Percentiles rank a stretch among this genome's conserved stretches.
Evolutionary conservation across 2,113 vertebrate genomes (phyloP).

Genomic region (Carettochelys insculpta): DNA sequence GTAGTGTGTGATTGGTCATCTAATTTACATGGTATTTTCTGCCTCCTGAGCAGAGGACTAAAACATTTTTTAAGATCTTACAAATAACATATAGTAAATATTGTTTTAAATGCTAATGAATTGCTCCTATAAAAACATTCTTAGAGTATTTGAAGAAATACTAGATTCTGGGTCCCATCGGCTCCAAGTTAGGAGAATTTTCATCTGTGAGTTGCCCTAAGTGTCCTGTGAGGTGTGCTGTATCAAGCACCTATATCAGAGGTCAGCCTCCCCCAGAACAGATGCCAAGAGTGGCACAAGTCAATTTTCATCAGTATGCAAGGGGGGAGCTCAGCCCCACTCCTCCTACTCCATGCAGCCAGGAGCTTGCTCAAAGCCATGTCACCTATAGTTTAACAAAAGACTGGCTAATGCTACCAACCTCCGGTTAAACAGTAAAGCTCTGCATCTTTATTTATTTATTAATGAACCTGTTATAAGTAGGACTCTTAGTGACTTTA

Average conservation of each 20-base stretch:
- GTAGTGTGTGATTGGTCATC: neutral
- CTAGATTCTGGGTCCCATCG: neutral
- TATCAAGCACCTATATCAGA: neutral
- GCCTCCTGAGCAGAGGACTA: neutral
- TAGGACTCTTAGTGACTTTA: no score
- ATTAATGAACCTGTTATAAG: no score
- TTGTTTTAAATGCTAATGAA: conserved; percentile 53
- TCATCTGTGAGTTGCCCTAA: neutral
- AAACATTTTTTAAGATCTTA: rapidly evolving
- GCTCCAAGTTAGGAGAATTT: neutral
- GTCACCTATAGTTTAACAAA: no score
- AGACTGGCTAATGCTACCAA: no score
- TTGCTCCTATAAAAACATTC: conserved; percentile 25
- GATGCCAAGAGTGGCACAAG: no score
- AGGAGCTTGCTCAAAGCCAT: no score
- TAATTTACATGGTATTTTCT: neutral
- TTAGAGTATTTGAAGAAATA: conserved; percentile 9
- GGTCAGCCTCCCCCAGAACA: no score
- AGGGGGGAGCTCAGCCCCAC: no score
- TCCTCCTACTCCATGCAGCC: no score
- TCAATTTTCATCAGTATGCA: no score
- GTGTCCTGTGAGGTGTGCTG: neutral
- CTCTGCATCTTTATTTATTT: no score
- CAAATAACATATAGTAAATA: neutral
- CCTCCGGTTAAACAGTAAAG: no score